Evolutionary conservation across 2,888 invertebrate species (phyloP).

Genomic region (Melitaea athalia): DNA sequence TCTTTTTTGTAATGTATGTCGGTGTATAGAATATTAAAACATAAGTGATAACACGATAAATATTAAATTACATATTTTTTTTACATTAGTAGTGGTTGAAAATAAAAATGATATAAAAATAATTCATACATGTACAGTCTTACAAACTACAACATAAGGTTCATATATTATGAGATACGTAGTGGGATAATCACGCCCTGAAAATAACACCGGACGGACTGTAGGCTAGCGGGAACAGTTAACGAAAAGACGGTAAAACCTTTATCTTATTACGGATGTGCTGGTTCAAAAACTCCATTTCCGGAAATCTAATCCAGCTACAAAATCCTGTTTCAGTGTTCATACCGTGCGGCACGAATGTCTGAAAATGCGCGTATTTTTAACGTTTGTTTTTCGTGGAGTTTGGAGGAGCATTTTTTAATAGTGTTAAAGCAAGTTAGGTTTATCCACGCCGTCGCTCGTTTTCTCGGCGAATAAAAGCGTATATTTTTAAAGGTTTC

Average conservation of each 20-base stretch:
- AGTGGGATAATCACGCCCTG: constrained; percentile 71
- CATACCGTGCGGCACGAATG: not conserved
- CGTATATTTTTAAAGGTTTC: constrained; percentile 72
- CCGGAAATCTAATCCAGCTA: constrained; percentile 43
- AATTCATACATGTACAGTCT: too few relatives aligned
- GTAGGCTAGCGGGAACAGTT: constrained; percentile 67
- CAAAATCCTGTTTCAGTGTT: constrained; percentile 46
- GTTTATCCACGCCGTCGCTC: not conserved
- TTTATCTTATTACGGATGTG: constrained; percentile 75
- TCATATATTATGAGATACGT: constrained; percentile 59
- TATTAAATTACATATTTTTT: too few relatives aligned
- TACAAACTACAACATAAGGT: not conserved
- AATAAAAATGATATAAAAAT: too few relatives aligned
- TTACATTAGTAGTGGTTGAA: too few relatives aligned
- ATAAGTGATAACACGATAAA: too few relatives aligned
- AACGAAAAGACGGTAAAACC: constrained; percentile 79
- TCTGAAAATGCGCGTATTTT: constrained; percentile 19
- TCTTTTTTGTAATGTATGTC: too few relatives aligned
- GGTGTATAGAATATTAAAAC: too few relatives aligned
- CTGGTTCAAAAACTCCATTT: constrained; percentile 48
- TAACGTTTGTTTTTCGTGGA: constrained; percentile 23
- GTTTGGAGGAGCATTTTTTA: constrained; percentile 2
- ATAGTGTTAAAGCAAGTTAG: constrained; percentile 12
- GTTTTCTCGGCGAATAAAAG: constrained; percentile 48
- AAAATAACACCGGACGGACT: constrained; percentile 66